Evolutionary conservation across 2,888 invertebrate species (phyloP).

Genomic region (Gandaritis pyraliata): DNA sequence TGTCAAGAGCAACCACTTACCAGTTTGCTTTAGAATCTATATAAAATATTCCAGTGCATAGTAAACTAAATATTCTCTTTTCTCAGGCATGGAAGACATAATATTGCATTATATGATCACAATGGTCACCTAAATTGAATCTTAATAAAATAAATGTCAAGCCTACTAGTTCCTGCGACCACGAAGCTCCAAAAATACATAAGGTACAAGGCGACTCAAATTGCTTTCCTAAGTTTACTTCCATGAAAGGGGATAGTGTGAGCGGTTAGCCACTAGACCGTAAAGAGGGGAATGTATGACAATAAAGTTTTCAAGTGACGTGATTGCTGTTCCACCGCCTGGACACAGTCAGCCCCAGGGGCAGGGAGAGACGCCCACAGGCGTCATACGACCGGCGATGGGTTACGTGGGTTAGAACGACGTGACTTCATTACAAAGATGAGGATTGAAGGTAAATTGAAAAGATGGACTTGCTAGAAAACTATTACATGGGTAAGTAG

Average conservation of each 20-base stretch:
- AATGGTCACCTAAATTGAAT: too few species aligned
- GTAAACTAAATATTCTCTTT: too few species aligned
- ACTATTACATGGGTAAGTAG: background rate
- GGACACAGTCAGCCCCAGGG: conserved; percentile 21
- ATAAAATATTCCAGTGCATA: too few species aligned
- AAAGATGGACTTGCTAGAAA: background rate
- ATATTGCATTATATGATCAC: too few species aligned
- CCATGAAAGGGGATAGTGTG: conserved; percentile 53
- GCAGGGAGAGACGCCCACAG: conserved; percentile 24
- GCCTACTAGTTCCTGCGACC: background rate
- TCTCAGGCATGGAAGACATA: too few species aligned
- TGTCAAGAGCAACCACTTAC: too few species aligned
- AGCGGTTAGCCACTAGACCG: conserved; percentile 52
- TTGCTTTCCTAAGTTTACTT: conserved; percentile 44
- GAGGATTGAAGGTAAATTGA: conserved; percentile 7
- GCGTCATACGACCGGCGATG: conserved; percentile 17
- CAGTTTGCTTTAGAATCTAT: too few species aligned
- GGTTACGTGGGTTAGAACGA: conserved; percentile 37
- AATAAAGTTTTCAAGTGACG: conserved; percentile 49
- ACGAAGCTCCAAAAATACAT: conserved; percentile 33
- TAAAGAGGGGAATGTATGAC: conserved; percentile 54
- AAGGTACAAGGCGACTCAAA: conserved; percentile 34
- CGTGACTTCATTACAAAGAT: conserved; percentile 27
- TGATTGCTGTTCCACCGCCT: conserved; percentile 47
- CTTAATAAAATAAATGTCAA: too few species aligned